These are phyloP conservation scores for Rugalucina vietnamica DNA, from an alignment of 2,888 invertebrate genomes.

Conservation along the genomic window DNA sequence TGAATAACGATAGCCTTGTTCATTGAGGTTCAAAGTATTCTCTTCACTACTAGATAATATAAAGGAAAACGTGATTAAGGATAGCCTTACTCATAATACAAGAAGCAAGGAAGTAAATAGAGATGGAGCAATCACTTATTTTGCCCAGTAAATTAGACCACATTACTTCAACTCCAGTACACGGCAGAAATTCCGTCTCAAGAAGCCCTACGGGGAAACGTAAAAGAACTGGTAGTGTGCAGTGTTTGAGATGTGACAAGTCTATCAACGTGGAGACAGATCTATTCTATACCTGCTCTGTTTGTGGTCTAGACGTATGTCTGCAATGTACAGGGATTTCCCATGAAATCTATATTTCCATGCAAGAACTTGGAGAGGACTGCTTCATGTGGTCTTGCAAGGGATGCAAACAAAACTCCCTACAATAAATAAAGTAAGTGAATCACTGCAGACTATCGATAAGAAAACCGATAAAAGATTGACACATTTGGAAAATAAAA, in stretches of 20 bases:
- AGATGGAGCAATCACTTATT: neutral
- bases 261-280: neutral
- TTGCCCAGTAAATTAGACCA: neutral
- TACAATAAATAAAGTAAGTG: neutral
- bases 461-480: neutral
- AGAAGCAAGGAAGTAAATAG: neutral
- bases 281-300: neutral
- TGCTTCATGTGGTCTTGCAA: neutral
- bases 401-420: neutral
- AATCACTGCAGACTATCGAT: neutral
- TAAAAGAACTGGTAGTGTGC: neutral
- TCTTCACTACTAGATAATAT: neutral
- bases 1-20: neutral
- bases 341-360: neutral
- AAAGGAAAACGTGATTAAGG: neutral
- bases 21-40: neutral
- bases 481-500: neutral
- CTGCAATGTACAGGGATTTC: neutral
- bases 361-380: neutral
- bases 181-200: neutral
- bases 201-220: neutral
- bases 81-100: neutral
- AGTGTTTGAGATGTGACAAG: neutral
- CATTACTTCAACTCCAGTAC: neutral
- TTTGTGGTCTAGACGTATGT: neutral